phyloP scores from a whole-genome alignment of 2,888 invertebrate species.

The Andrena dorsata region DNA sequence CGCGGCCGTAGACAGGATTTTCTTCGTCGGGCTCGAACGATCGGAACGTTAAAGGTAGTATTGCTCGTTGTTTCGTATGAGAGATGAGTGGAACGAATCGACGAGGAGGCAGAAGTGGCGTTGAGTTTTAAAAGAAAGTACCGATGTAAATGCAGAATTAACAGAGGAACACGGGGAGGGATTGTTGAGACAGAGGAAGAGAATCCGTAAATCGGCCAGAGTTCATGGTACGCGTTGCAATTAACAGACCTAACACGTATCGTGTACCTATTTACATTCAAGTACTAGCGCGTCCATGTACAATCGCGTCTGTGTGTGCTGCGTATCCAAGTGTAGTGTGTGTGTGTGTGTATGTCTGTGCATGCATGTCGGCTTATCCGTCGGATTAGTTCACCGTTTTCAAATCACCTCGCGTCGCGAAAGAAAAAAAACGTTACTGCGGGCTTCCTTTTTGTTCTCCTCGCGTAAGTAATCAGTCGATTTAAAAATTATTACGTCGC shows the following conservation, averaged over 20 bases:
- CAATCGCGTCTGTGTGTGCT: slow-evolving; percentile 19
- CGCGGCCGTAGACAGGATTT: slow-evolving; percentile 53
- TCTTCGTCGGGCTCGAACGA: slow-evolving; percentile 29
- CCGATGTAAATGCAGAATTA: not conserved
- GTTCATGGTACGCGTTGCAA: slow-evolving; percentile 60
- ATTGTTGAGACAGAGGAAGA: not conserved
- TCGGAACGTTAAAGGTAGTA: slow-evolving; percentile 74
- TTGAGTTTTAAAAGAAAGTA: not conserved
- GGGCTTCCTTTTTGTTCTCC: slow-evolving; percentile 17
- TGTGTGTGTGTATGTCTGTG: slow-evolving; percentile 17
- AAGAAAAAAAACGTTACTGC: slow-evolving; percentile 44
- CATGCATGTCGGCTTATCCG: slow-evolving; percentile 51
- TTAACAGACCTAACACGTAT: slow-evolving; percentile 73
- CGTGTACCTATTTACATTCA: slow-evolving; percentile 69
- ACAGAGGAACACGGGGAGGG: not conserved
- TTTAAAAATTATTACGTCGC: slow-evolving; percentile 74
- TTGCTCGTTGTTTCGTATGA: slow-evolving; percentile 77
- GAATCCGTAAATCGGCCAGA: slow-evolving; percentile 34
- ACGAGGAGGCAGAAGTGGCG: not conserved
- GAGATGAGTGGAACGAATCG: slow-evolving; percentile 49
- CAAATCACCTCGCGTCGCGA: slow-evolving; percentile 61
- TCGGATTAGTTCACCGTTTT: slow-evolving; percentile 66
- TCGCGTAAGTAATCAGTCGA: slow-evolving; percentile 79
- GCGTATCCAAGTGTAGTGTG: not conserved
- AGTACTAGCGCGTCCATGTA: slow-evolving; percentile 65